Base-by-base conservation (phyloP, 2,113 vertebrate genomes). In the Tinamus guttatus region DNA sequence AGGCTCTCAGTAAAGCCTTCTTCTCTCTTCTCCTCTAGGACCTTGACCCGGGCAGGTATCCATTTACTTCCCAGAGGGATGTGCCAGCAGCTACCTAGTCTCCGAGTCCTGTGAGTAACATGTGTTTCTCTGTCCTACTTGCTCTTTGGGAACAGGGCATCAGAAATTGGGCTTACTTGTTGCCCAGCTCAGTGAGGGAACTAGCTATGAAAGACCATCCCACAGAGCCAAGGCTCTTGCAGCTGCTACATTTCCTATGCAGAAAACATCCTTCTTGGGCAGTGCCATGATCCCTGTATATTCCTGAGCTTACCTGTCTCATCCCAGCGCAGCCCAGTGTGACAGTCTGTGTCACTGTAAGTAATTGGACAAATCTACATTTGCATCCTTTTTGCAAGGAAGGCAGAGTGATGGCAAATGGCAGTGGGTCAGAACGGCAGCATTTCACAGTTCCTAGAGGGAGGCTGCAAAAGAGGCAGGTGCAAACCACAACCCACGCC, bases 21-120 rank as follows among this genome's bases (percentile, higher is more conserved):
- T 85, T 81, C 34, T 96, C 52, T 93, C 16, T 95, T 70, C 34
- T 86, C 49, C 62, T 45, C 20, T 21, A 99, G 99, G 97, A 99
- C 98, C 32, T 60, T 99, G 98, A 99, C 99, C 67, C 91, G 98
- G 3, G 98, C 99, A 30, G 99, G 99, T 76, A 98, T 99, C 94
- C 98, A 89, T 79, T 97, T 97, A 73, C 98, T 99, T 81, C 99
- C 99, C 83, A 95, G 96, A 25, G 98, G 98, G 82, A 98, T 99
- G 95, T 99, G 99, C 95, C 99, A 99, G 91, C 99, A 99, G 97
- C 98, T 99, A 89, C 98, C 99, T 97, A 98, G 96, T 94, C 98
- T 99, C 85, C 98, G 98, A 95, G 96, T 99, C 82, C 98, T 99
- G 99, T 99, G 96, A 99, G 99, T 99, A 94, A 62, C 24, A 3